Evolutionary conservation across 2,113 vertebrate genomes (phyloP), one percentile per base, ranked within the genome.

Genomic region (Salminus brasiliensis): DNA sequence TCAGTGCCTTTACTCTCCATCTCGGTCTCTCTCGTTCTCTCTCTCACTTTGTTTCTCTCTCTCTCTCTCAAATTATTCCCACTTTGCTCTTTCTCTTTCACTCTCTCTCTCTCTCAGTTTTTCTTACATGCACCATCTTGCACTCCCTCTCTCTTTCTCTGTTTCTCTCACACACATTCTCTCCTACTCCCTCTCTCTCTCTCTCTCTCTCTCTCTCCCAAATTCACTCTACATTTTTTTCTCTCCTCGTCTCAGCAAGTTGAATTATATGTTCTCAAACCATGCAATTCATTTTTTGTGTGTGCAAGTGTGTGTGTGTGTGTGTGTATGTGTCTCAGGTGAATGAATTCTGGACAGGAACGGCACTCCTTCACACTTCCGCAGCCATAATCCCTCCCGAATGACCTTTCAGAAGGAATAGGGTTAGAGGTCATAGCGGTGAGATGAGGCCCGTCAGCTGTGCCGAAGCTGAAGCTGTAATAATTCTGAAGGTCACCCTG

Each of bases 111-210:
- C 15, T 78, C 66, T 80, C 23, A 69, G 27, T 57, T 5, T 49
- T 12, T 75, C 67, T 43, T 43, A 74, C 2, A n/a, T n/a, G 8
- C 6, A 3, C 18, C 8, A 1, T 25, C 72, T 63, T 27, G 70
- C 53, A 57, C 39, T 34, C 66, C 9, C 29, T 70, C 52, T 78
- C 53, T 70, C 76, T 66, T 57, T 78, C 66, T 32, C 2, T 59
- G 27, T 57, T 5, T 49, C 16, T 75, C 67, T 43, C 52, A 74
- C 2, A n/a, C n/a, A 9, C 6, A 3, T 7, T n/a, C 1, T 25
- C 72, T 63, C 12, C 66, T 32, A 0, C 27, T 13, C 27, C 55
- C 27, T 12, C 53, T 27, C 7, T 59, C 55, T 70, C 52, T 55
- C 59, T n/a, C 13, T n/a, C 18, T 70, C 49, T 59, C 49, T 53